Evolutionary conservation across 2,113 vertebrate genomes (phyloP).

Genomic region (Lanius collurio): DNA sequence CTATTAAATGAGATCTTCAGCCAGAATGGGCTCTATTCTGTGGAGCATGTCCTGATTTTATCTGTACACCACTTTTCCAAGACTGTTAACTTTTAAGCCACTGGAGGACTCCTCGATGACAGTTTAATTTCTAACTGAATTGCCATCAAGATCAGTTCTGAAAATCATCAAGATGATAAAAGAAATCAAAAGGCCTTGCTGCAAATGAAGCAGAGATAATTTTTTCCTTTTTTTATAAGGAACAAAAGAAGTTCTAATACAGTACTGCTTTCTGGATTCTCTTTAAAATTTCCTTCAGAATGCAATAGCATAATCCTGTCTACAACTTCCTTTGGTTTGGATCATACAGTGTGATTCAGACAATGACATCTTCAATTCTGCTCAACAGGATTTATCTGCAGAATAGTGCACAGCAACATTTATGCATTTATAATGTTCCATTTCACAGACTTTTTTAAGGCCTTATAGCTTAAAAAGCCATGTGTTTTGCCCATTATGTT

Average conservation of each 20-base stretch:
- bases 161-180: slow-evolving; percentile 15
- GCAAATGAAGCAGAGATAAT: slow-evolving; percentile 2
- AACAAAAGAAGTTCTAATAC: background rate
- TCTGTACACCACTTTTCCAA: background rate
- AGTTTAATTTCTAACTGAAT: slow-evolving; percentile 16
- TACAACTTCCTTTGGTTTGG: background rate
- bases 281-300: slow-evolving; percentile 25
- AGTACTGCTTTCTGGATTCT: background rate
- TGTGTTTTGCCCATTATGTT: slow-evolving; percentile 31
- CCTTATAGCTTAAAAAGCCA: slow-evolving; percentile 2
- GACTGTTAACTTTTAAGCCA: slow-evolving; percentile 4
- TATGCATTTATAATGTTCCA: slow-evolving; percentile 23
- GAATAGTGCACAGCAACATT: background rate
- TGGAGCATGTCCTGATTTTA: background rate
- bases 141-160: slow-evolving; percentile 13
- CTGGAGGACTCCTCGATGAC: background rate
- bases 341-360: background rate
- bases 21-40: background rate
- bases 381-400: background rate
- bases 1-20: background rate
- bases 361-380: background rate
- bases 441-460: background rate
- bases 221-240: background rate
- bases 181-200: slow-evolving; percentile 14
- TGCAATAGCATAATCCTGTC: background rate